Percentiles rank a stretch among this genome's conserved stretches.
phyloP scores from a whole-genome alignment of 2,797 vertebrate species.

The Sebastes variabilis region DNA sequence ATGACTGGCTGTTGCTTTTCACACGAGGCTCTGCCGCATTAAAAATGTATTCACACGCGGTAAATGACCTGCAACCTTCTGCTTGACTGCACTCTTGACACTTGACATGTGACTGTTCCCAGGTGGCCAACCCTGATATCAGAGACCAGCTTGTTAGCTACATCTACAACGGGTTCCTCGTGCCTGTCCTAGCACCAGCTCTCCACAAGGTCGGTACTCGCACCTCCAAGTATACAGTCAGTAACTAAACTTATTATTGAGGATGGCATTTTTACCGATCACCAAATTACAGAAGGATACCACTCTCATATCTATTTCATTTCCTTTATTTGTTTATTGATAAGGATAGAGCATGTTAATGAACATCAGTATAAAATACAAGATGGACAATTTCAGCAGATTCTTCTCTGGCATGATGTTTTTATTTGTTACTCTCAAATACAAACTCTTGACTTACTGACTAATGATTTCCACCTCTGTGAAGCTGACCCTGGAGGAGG shows the following conservation, averaged over 20 bases:
- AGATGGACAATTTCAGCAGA: not conserved
- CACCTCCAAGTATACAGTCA: not conserved
- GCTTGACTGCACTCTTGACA: not conserved
- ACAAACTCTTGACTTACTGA: not conserved
- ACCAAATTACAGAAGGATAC: not conserved
- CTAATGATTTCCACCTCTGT: not conserved
- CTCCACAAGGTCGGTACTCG: conserved; percentile 92
- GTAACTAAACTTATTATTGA: not conserved
- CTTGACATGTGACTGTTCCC: conserved; percentile 33
- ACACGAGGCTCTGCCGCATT: not conserved
- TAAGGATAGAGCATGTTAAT: too few relatives aligned
- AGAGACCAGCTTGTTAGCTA: conserved; percentile 94
- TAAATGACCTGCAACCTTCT: not conserved
- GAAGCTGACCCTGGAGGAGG: conserved; percentile 94
- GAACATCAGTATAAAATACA: too few relatives aligned
- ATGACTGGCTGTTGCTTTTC: not conserved
- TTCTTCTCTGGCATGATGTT: not conserved
- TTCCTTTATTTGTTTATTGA: too few relatives aligned
- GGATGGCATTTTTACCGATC: not conserved
- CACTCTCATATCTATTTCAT: too few relatives aligned
- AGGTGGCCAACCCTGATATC: conserved; percentile 95
- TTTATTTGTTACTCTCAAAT: not conserved
- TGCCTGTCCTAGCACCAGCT: conserved; percentile 96
- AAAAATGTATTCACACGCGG: conserved; percentile 5
- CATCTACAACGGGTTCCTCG: conserved; percentile 97